Conservation (phyloP, 2,888 invertebrate species). For the Pyrochroa serraticornis region DNA sequence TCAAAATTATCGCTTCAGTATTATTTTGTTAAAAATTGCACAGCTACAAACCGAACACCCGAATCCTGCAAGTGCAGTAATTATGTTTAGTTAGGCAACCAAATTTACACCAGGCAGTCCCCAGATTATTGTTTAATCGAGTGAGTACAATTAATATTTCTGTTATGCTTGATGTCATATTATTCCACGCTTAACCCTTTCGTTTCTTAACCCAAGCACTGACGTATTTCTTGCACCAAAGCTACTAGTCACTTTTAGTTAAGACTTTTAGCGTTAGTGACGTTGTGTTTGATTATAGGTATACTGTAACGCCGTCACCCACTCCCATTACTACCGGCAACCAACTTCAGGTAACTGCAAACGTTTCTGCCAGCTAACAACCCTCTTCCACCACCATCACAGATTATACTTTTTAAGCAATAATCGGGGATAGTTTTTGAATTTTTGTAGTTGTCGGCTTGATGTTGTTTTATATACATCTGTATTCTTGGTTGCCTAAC, state of each 20-base stretch:
- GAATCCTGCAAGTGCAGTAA: no score
- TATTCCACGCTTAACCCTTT: no score
- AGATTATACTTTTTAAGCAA: neutral
- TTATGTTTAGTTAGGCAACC: no score
- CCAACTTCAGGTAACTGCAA: slow-evolving; percentile 46
- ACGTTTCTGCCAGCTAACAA: slow-evolving; percentile 31
- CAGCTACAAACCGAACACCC: no score
- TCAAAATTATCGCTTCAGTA: no score
- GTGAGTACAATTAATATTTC: no score
- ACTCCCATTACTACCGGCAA: slow-evolving; percentile 41
- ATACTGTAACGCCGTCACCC: slow-evolving; percentile 54
- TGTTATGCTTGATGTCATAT: no score
- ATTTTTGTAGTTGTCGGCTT: neutral
- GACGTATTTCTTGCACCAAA: slow-evolving; percentile 12
- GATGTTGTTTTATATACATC: neutral
- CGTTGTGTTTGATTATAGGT: slow-evolving; percentile 53
- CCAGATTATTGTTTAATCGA: no score
- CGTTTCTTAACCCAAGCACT: slow-evolving; percentile 10
- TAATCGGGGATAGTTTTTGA: neutral
- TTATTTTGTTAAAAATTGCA: no score
- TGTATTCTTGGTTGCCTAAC: slow-evolving; percentile 41
- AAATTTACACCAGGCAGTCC: no score
- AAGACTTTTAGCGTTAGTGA: slow-evolving; percentile 21
- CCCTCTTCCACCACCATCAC: slow-evolving; percentile 14
- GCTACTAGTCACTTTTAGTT: slow-evolving; percentile 16